These are phyloP conservation scores for Callaeas wilsoni DNA, from an alignment of 2,113 vertebrate species.

Conservation along the genomic window DNA sequence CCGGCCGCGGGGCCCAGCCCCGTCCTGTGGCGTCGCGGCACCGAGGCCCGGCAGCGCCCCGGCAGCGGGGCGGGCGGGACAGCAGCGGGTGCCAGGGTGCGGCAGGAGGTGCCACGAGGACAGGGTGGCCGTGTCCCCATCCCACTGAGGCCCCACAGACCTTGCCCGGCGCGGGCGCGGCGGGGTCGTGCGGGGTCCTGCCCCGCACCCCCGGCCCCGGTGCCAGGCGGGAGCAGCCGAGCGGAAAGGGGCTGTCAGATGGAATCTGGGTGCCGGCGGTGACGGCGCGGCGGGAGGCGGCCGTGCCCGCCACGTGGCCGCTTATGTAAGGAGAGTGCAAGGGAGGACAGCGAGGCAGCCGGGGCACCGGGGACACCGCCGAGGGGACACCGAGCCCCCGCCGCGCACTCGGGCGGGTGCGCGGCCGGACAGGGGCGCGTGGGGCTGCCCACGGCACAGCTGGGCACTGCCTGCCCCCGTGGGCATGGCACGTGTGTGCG, in stretches of 20 bases:
- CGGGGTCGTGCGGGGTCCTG: not conserved
- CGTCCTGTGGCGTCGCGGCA: accelerated
- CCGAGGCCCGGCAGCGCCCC: not conserved
- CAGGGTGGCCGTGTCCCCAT: accelerated
- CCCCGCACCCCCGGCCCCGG: not conserved
- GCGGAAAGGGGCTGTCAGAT: slow-evolving; percentile 62
- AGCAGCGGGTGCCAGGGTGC: not conserved
- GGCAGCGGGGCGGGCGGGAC: too few relatives aligned
- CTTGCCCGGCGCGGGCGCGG: accelerated
- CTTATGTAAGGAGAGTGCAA: slow-evolving; percentile 64
- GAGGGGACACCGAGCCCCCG: not conserved
- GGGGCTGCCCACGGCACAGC: not conserved
- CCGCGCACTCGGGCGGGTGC: not conserved
- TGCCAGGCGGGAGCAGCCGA: slow-evolving; percentile 4
- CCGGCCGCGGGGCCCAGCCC: accelerated
- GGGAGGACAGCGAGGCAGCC: slow-evolving; percentile 25
- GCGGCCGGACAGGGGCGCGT: not conserved
- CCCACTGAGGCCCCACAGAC: accelerated
- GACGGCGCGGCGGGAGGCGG: slow-evolving; percentile 9
- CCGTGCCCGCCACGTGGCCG: slow-evolving; percentile 26
- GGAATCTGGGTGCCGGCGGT: slow-evolving; percentile 56
- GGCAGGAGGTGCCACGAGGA: accelerated
- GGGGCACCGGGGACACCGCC: not conserved
- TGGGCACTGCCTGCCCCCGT: not conserved
- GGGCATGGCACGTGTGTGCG: not conserved